Conservation (phyloP, 2,888 invertebrate genomes). For the Parnassius glacialis region DNA sequence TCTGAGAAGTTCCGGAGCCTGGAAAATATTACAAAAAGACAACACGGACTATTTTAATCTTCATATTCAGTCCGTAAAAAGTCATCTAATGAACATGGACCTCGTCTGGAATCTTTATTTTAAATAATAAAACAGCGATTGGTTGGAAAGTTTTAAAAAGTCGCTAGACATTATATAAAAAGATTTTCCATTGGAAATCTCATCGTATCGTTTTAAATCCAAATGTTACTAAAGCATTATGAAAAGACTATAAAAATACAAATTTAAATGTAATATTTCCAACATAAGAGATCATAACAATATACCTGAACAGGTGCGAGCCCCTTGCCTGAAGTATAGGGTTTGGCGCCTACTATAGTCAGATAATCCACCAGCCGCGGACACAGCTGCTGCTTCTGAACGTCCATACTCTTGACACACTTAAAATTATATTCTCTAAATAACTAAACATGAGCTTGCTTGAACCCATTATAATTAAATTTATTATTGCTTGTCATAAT, state of each 20-base stretch:
- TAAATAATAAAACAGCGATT: no score
- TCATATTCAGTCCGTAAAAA: no score
- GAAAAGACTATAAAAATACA: no score
- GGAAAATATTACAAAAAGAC: conserved; percentile 26
- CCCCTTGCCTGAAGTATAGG: conserved; percentile 83
- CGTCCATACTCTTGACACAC: conserved; percentile 68
- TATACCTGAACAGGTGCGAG: conserved; percentile 89
- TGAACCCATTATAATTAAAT: conserved; percentile 62
- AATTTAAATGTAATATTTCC: no score
- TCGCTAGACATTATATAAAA: no score
- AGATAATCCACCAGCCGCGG: conserved; percentile 97
- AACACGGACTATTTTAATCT: no score
- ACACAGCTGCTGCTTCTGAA: conserved; percentile 90
- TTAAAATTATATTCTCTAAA: conserved; percentile 34
- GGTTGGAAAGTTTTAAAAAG: no score
- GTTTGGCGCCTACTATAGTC: conserved; percentile 96
- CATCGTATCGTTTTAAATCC: no score
- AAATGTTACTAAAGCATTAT: no score
- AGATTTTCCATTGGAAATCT: no score
- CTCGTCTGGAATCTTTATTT: no score
- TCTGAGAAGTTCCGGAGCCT: conserved; percentile 96
- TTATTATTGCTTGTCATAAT: conserved; percentile 77
- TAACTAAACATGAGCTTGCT: conserved; percentile 43
- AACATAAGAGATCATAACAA: neutral
- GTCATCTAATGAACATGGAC: no score